Evolutionary conservation across 2,888 invertebrate genomes (phyloP), one percentile per base, ranked within the genome.

Genomic region (Zygaena filipendulae): DNA sequence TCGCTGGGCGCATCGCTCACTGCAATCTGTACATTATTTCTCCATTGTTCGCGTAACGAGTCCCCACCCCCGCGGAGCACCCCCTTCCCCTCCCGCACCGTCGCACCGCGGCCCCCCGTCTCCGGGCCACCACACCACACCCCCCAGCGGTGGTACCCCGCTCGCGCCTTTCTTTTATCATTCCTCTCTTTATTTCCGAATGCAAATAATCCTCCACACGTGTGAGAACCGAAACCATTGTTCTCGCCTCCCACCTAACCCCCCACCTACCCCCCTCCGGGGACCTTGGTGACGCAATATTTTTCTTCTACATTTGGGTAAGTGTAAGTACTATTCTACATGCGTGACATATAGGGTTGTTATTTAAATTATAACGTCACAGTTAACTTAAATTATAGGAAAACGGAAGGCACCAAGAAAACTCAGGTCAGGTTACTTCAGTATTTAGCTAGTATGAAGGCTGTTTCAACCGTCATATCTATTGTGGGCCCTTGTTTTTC

Each of bases 191-290:
- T 77, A 77, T 79, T 77, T 79, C 81, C 81, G 81, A 81, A 81
- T 81, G 81, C 81, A 81, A 81, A 81, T 81, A 81, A 80, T 80
- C 80, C 79, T 79, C 80, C 80, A 77, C 79, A 80, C 80, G 81
- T 80, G 80, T 81, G 80, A 80, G 81, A 81, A 80, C 79, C 77
- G 77, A 80, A 80, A 79, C 79, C 80, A 79, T 79, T 79, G 80
- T 79, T 79, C 77, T 72, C 72, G 67, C 74, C 69, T 62, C 62
- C 69, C 70, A 55, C 59, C 53, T 55, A n/a, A n/a, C n/a, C n/a
- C n/a, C n/a, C n/a, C n/a, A n/a, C n/a, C n/a, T n/a, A n/a, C n/a
- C n/a, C 52, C 58, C 61, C 69, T 55, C 59, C 57, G 67, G 69
- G 69, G 69, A 72, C 74, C 71, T 75, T 72, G 74, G 74, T 74